Evolutionary conservation across 2,113 vertebrate species (phyloP).

Genomic region (Catharus bicknelli): DNA sequence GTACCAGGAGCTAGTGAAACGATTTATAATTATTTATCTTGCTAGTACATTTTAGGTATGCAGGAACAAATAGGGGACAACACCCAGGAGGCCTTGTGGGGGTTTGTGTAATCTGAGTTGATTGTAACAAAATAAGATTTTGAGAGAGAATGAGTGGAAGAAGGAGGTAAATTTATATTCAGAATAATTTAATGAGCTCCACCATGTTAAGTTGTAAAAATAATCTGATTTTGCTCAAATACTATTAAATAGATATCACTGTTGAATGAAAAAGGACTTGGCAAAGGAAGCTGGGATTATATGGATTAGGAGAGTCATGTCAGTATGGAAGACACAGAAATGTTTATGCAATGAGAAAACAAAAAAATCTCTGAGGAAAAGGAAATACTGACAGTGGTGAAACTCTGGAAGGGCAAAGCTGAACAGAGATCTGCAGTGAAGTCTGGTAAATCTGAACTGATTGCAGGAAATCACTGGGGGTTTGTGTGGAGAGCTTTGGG

Average conservation of each 20-base stretch:
- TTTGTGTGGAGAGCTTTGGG: not conserved
- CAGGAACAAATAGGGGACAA: slow-evolving; percentile 37
- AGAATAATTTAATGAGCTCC: slow-evolving; percentile 14
- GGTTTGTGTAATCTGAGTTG: slow-evolving; percentile 11
- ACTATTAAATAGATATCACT: not conserved
- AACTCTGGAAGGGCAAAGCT: not conserved
- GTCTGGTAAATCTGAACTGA: not conserved
- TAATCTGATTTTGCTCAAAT: not conserved
- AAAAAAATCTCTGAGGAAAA: not conserved
- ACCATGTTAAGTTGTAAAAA: not conserved
- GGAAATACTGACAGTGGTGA: not conserved
- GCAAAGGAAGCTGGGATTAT: not conserved
- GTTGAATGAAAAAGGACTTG: not conserved
- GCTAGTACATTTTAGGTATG: not conserved
- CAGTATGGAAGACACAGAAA: not conserved
- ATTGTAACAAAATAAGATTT: not conserved
- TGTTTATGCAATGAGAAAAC: not conserved
- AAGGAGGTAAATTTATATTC: slow-evolving; percentile 13
- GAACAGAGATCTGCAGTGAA: not conserved
- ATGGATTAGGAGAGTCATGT: not conserved
- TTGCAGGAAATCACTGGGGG: not conserved
- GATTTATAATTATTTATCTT: not conserved
- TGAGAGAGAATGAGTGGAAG: not conserved
- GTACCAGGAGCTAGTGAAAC: not conserved
- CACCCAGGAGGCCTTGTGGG: not conserved